Evolutionary conservation across 92 coral and sea anemone species (phyloP).

Genomic region (Pocillopora meandrina): DNA sequence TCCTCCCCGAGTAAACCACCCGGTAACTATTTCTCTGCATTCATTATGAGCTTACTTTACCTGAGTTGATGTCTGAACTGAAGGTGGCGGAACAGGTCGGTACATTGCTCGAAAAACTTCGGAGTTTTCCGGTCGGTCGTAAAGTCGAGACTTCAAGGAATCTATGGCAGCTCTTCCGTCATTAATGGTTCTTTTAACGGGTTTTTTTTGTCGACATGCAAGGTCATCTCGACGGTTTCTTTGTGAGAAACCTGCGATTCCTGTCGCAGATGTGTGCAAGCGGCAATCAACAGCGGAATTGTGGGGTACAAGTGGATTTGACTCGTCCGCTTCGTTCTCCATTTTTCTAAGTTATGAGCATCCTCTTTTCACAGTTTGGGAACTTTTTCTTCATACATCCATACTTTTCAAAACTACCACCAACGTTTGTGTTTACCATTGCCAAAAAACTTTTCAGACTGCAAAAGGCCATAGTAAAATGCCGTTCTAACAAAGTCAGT

Average conservation of each 20-base stretch:
- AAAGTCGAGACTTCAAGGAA: conserved; percentile 83
- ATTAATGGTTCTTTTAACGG: conserved; percentile 43
- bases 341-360: conserved; percentile 23
- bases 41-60: conserved; percentile 22
- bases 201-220: conserved; percentile 35
- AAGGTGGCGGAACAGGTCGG: conserved; percentile 68
- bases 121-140: conserved; percentile 92
- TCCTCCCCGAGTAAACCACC: too few species aligned
- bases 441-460: conserved; percentile 22
- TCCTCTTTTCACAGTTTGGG: neutral
- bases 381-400: neutral
- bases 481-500: conserved; percentile 2
- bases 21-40: neutral
- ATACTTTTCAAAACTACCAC: neutral
- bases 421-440: conserved; percentile 21
- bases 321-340: conserved; percentile 80
- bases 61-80: conserved; percentile 48
- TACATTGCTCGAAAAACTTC: conserved; percentile 86
- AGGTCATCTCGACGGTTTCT: conserved; percentile 47
- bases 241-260: conserved; percentile 34
- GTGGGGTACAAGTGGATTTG: conserved; percentile 84
- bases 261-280: conserved; percentile 50
- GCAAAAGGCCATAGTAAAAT: conserved; percentile 25
- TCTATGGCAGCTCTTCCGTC: conserved; percentile 84
- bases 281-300: conserved; percentile 79